phyloP scores from a whole-genome alignment of 2,113 vertebrate species.

The Gulo gulo region DNA sequence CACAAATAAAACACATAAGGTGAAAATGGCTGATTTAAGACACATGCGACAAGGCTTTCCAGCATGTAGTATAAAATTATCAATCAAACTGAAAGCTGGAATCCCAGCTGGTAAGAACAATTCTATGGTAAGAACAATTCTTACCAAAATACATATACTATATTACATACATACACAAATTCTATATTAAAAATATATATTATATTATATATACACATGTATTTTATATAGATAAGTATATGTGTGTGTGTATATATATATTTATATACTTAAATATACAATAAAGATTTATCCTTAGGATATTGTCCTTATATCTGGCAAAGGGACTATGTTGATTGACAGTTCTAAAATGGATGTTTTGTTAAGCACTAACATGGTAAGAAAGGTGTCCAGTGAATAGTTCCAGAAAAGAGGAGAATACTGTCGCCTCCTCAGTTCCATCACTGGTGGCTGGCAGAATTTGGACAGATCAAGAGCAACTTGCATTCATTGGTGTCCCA shows the following conservation, averaged over 20 bases:
- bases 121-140: not conserved
- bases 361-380: not conserved
- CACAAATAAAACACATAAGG: conserved; percentile 39
- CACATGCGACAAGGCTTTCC: not conserved
- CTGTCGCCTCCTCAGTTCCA: too few species aligned
- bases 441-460: not conserved
- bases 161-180: not conserved
- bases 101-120: not conserved
- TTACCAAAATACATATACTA: not conserved
- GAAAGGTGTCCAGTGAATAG: not conserved
- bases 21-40: conserved; percentile 48
- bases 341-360: not conserved
- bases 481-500: not conserved
- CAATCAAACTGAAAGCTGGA: conserved; percentile 43
- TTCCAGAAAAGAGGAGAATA: not conserved
- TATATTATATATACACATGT: not conserved
- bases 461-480: not conserved
- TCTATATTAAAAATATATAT: not conserved
- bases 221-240: not conserved
- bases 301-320: not conserved
- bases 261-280: not conserved
- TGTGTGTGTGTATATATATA: not conserved
- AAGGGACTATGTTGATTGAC: not conserved
- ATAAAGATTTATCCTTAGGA: not conserved
- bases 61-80: conserved; percentile 14